Percentiles rank a stretch among this genome's conserved stretches.
These are phyloP conservation scores for Corythornis leucogaster DNA, from an alignment of 2,797 vertebrate genomes.

Conservation along the genomic window DNA sequence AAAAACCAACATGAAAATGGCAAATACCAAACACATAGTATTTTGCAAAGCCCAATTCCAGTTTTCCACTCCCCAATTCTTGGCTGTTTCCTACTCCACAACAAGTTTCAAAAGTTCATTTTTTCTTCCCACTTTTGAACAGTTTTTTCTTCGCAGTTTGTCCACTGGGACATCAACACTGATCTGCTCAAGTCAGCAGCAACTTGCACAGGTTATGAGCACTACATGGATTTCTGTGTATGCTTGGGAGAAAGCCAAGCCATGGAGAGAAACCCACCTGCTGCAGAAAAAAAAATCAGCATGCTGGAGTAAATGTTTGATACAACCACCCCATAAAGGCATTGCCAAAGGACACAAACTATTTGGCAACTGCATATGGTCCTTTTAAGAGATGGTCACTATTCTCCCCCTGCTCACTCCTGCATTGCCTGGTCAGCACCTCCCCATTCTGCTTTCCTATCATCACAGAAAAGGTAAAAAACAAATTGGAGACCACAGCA, in stretches of 20 bases:
- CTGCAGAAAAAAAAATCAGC: not conserved
- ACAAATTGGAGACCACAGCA: not conserved
- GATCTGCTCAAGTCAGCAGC: not conserved
- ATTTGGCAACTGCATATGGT: rapidly evolving
- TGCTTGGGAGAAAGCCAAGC: not conserved
- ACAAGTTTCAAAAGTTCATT: not conserved
- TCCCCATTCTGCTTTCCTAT: not conserved
- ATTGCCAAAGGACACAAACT: rapidly evolving
- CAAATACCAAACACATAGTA: not conserved
- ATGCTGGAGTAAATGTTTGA: not conserved
- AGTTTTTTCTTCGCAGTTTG: not conserved
- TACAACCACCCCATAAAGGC: not conserved
- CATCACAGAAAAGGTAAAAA: not conserved
- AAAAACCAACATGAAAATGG: not conserved
- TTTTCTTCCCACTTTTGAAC: not conserved
- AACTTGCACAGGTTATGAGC: not conserved
- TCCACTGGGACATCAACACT: not conserved
- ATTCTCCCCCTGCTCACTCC: not conserved
- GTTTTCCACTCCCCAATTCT: not conserved
- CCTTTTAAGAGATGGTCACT: not conserved
- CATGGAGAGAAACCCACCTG: not conserved
- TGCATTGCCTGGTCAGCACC: not conserved
- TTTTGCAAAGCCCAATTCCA: not conserved
- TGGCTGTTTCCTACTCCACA: not conserved
- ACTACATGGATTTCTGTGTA: not conserved